These are phyloP conservation scores for Leucophenga maculata DNA, from an alignment of 2,888 invertebrate genomes.

Conservation along the genomic window DNA sequence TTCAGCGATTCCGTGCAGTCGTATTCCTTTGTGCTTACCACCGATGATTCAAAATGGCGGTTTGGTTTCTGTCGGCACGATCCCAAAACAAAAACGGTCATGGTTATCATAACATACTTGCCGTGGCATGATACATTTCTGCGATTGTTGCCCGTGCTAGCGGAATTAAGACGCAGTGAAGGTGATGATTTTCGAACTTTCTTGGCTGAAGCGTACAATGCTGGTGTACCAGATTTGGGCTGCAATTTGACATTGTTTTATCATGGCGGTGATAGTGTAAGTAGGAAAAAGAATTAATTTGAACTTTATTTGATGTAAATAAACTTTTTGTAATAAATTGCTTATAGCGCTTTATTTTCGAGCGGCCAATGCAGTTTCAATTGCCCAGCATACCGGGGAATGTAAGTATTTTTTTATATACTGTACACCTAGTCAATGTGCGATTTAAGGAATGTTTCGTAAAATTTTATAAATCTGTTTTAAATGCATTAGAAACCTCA, in stretches of 20 bases:
- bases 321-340: conserved; percentile 72
- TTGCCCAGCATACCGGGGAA: conserved; percentile 96
- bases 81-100: conserved; percentile 88
- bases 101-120: conserved; percentile 88
- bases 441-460: too few species aligned
- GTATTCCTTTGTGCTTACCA: conserved; percentile 97
- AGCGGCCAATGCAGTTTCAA: conserved; percentile 84
- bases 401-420: too few species aligned
- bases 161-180: conserved; percentile 65
- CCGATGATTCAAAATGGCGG: conserved; percentile 94
- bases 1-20: conserved; percentile 87
- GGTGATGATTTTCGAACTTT: conserved; percentile 72
- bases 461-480: too few species aligned
- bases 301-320: conserved; percentile 48
- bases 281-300: conserved; percentile 46
- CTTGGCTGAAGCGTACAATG: conserved; percentile 79
- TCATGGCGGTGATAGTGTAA: conserved; percentile 76
- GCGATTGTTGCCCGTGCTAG: conserved; percentile 66
- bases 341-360: conserved; percentile 84
- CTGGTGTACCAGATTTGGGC: conserved; percentile 81
- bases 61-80: conserved; percentile 98
- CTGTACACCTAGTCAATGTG: too few species aligned
- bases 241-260: conserved; percentile 77
- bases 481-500: too few species aligned
- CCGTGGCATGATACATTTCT: conserved; percentile 98